Evolutionary conservation across 2,797 vertebrate genomes (phyloP), one percentile per base, ranked within the genome.

Genomic region (Amblyraja radiata): DNA sequence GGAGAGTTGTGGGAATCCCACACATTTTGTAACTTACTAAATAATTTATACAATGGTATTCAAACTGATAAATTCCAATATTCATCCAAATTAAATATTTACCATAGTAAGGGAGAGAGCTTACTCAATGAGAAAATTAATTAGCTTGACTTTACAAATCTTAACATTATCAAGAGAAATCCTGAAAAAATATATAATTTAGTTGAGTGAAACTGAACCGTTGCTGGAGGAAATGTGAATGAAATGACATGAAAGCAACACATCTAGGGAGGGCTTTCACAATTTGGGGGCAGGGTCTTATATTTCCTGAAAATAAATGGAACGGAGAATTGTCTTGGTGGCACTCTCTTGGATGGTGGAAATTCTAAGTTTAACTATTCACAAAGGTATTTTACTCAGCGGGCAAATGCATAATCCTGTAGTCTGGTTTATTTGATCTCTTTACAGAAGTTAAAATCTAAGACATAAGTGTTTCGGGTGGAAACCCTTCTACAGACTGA

Each of bases 1-100:
- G 39, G 32, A 16, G 21, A 81, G 39, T 54, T 23, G 21, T 23
- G 16, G 54, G 46, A 63, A 86, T 9, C 23, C 13, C n/a, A 63
- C 54, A 58, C 23, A 11, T 32, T 7, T 25, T 88, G 58, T 28
- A 21, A 28, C 10, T 63, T 88, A 65, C 61, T 32, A 21, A 16
- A 88, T 16, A 65, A n/a, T 36, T 88, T 88, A 28, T 61, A 21
- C 32, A 88, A 14, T 86, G 58, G 58, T 28, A 63, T 32, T 25
- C 28, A 86, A 86, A 86, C 25, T 86, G 58, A 63, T 54, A 28
- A 58, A 58, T 84, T 54, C 46, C 13, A 36, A 6, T 68, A 14
- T 68, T 90, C 13, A 90, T 68, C 58, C 61, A 90, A 90, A 90
- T 90, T n/a, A 32, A 65, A n/a, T n/a, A 36, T 90, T 68, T 36